Percentiles rank a stretch among this genome's conserved stretches.
Conservation (phyloP, 2,797 vertebrate species). For the Leuciscus waleckii region DNA sequence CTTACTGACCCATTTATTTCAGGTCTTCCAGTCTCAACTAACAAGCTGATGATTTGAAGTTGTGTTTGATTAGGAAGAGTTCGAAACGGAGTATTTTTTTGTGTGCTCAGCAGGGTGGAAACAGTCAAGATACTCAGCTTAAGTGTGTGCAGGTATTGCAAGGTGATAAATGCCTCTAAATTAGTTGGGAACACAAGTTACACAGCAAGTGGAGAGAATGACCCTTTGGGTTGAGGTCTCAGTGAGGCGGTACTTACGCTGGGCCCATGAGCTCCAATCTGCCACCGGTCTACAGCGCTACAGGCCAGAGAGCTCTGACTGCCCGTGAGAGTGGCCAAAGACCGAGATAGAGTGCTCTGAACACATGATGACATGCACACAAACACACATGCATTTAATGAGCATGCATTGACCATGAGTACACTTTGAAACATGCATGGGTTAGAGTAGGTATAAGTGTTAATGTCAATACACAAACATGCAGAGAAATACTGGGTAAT, state of each 20-base stretch:
- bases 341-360: conserved; percentile 96
- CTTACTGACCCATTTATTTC: neutral
- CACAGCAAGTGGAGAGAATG: conserved; percentile 49
- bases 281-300: conserved; percentile 89
- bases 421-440: conserved; percentile 72
- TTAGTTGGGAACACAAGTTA: neutral
- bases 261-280: conserved; percentile 86
- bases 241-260: conserved; percentile 88
- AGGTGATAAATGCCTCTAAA: neutral
- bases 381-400: conserved; percentile 77
- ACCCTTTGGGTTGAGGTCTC: conserved; percentile 61
- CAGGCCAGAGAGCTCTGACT: conserved; percentile 94
- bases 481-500: conserved; percentile 53
- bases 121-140: neutral
- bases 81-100: neutral
- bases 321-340: conserved; percentile 89
- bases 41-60: neutral
- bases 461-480: conserved; percentile 50
- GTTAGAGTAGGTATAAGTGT: conserved; percentile 31
- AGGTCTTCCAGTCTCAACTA: neutral
- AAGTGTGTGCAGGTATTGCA: neutral
- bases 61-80: neutral
- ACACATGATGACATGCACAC: conserved; percentile 59
- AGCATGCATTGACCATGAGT: conserved; percentile 82
- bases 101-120: neutral